Base-by-base conservation (phyloP, 2,113 vertebrate species). In the Tetraodon nigroviridis region DNA sequence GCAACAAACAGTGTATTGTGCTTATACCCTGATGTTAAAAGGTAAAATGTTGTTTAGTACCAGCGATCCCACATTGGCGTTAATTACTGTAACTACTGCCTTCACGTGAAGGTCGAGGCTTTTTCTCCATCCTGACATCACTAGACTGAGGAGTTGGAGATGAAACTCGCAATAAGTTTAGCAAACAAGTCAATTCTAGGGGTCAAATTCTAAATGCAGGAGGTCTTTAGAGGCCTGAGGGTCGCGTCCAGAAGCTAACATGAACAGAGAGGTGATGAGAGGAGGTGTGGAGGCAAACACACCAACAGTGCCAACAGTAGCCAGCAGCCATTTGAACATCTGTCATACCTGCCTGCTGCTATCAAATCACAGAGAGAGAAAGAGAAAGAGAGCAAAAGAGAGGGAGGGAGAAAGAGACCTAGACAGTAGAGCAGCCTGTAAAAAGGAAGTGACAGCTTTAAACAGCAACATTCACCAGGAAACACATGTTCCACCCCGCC, bases 331-430 rank as follows among this genome's bases (percentile, higher is more conserved):
- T 62, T 52, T 54, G 62, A 80, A 78, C 80, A 86, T 77, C 76
- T 84, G 78, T 76, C 82, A 73, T 69, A 81, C 68, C 75, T 87
- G 82, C 71, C 81, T 81, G 67, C 62, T 81, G 61, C 68, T 41
- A 83, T 83, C 58, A 32, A 50, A 70, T 84, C 53, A 61, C 48
- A 64, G 1, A 50, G 24, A 40, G 13, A 18, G 47, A 50, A 13
- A 21, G 14, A 18, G 47, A 46, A 13, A 21, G 17, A 48, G 6
- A 42, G 44, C n/a, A n/a, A 45, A 10, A 41, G 32, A 42, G 32
- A 37, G 32, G 4, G 32, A 37, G 32, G 12, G 32, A 37, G 32
- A 37, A 10, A 37, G 32, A 37, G 32, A 37, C 32, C 32, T 10
- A 37, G 32, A 37, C 1, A 27, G 24, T 27, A 27, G 24, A 27